These are phyloP conservation scores for Gopherus evgoodei DNA, from an alignment of 2,113 vertebrate genomes.

Conservation along the genomic window DNA sequence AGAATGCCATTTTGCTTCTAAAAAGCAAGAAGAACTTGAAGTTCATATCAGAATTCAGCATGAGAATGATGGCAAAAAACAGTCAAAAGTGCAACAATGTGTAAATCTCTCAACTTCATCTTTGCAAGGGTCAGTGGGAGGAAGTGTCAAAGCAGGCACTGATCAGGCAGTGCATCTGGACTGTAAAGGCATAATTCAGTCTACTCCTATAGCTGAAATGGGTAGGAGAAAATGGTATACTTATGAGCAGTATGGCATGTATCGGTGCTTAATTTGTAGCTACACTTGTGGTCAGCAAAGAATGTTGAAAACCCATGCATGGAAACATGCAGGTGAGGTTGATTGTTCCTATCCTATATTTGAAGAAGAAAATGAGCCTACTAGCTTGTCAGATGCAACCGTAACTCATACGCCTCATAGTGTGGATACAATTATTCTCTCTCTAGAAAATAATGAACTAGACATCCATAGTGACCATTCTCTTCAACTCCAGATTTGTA, in stretches of 20 bases:
- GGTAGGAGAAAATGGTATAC: constrained; percentile 92
- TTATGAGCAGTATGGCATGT: constrained; percentile 92
- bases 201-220: constrained; percentile 34
- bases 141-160: constrained; percentile 33
- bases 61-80: constrained; percentile 60
- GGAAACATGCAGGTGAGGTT: constrained; percentile 96
- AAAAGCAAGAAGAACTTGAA: constrained; percentile 91
- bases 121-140: constrained; percentile 50
- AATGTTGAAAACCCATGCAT: constrained; percentile 97
- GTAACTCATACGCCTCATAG: constrained; percentile 59
- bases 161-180: constrained; percentile 55
- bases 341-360: constrained; percentile 98
- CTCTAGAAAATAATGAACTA: constrained; percentile 80
- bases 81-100: constrained; percentile 51
- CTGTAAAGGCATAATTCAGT: constrained; percentile 28
- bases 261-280: constrained; percentile 95
- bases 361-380: constrained; percentile 87
- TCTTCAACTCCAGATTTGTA: constrained; percentile 87
- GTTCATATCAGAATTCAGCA: constrained; percentile 88
- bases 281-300: constrained; percentile 98
- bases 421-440: constrained; percentile 85
- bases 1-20: constrained; percentile 89
- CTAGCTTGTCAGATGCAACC: constrained; percentile 65
- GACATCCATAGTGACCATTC: constrained; percentile 76
- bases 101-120: not conserved